phyloP scores from a whole-genome alignment of 2,797 vertebrate genomes.

The Sitta carolinensis region DNA sequence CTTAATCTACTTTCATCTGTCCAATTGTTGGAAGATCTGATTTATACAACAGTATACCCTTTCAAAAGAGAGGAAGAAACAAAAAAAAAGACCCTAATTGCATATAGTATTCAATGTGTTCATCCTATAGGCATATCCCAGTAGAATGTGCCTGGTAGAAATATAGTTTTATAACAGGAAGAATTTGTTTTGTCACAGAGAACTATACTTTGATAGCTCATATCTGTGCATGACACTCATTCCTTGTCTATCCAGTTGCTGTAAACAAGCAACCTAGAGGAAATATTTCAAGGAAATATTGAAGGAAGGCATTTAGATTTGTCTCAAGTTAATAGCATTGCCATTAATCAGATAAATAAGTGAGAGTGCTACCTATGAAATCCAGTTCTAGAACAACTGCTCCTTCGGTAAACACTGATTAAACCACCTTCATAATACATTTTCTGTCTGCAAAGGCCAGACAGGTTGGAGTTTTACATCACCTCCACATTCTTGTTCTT shows the following conservation, averaged over 20 bases:
- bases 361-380: not conserved
- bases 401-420: constrained; percentile 48
- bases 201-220: not conserved
- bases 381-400: not conserved
- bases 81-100: not conserved
- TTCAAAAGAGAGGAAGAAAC: not conserved
- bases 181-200: not conserved
- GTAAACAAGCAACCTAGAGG: not conserved
- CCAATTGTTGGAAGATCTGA: not conserved
- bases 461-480: not conserved
- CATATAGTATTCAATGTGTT: not conserved
- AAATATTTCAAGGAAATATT: not conserved
- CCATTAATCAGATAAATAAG: not conserved
- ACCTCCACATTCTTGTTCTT: not conserved
- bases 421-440: not conserved
- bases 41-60: not conserved
- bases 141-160: not conserved
- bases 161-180: not conserved
- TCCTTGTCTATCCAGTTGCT: not conserved
- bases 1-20: not conserved
- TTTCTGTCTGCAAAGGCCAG: not conserved
- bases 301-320: not conserved
- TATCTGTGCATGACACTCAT: not conserved
- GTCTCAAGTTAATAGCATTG: not conserved
- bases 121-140: not conserved